A percentile compares a stretch with the other conserved stretches of the same genome.
Evolutionary conservation across 2,888 invertebrate genomes (phyloP).

Genomic region (Macropis europaea): DNA sequence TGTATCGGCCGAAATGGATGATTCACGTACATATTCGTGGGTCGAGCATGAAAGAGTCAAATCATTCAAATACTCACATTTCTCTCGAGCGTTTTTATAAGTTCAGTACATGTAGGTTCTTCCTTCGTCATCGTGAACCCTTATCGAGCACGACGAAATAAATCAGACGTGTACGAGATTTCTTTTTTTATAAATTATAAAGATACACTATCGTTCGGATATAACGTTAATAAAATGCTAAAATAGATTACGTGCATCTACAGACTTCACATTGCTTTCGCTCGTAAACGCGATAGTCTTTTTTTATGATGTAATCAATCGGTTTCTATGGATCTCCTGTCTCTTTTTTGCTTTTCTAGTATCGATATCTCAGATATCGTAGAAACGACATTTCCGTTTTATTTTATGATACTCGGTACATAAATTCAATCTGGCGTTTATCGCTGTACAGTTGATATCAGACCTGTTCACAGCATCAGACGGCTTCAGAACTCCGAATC

Average conservation of each 20-base stretch:
- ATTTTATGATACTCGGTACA: conserved; percentile 62
- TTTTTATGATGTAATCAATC: conserved; percentile 25
- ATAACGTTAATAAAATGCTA: conserved; percentile 21
- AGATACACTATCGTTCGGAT: not conserved
- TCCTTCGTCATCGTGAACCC: conserved; percentile 38
- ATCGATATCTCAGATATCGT: conserved; percentile 49
- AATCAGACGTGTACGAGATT: conserved; percentile 6
- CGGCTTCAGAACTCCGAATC: conserved; percentile 6
- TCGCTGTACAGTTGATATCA: conserved; percentile 27
- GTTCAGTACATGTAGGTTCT: conserved; percentile 43
- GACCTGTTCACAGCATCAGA: conserved; percentile 28
- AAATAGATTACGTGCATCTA: conserved; percentile 19
- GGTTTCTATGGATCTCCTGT: conserved; percentile 38
- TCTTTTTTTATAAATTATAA: conserved; percentile 21
- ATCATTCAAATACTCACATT: conserved; percentile 59
- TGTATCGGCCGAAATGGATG: not conserved
- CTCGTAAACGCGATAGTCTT: conserved; percentile 37
- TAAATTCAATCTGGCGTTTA: conserved; percentile 63
- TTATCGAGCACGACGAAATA: conserved; percentile 5
- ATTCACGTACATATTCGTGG: conserved; percentile 1
- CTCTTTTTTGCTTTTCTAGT: conserved; percentile 3
- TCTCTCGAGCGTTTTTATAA: conserved; percentile 65
- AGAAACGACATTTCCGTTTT: conserved; percentile 63
- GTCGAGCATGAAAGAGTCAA: conserved; percentile 19
- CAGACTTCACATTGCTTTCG: conserved; percentile 8